phyloP scores from a whole-genome alignment of 2,888 invertebrate genomes.

The Kuschelorhynchus macadamiae region DNA sequence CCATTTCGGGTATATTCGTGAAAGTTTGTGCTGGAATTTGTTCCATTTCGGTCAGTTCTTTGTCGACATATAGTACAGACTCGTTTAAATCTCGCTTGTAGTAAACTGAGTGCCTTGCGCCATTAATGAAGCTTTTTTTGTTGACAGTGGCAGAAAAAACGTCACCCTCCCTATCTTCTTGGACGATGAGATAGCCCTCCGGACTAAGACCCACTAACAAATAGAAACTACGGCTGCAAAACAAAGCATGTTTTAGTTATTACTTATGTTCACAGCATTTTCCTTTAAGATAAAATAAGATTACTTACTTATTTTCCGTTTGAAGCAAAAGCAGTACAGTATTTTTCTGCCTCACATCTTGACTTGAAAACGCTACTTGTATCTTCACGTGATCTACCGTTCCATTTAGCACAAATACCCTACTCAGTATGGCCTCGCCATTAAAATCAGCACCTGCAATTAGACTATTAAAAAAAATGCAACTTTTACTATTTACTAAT shows the following conservation, averaged over 20 bases:
- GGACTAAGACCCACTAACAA: slow-evolving; percentile 85
- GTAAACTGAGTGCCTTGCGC: slow-evolving; percentile 83
- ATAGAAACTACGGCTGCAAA: slow-evolving; percentile 83
- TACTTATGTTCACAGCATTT: too few relatives aligned
- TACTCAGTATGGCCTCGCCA: slow-evolving; percentile 86
- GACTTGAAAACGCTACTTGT: slow-evolving; percentile 89
- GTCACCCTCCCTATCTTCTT: slow-evolving; percentile 87
- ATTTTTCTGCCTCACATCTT: slow-evolving; percentile 83
- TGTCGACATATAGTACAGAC: slow-evolving; percentile 81
- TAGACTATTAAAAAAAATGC: too few relatives aligned
- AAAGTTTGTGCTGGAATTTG: slow-evolving; percentile 79
- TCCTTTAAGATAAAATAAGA: too few relatives aligned
- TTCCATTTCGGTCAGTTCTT: slow-evolving; percentile 79
- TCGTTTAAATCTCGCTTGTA: slow-evolving; percentile 80
- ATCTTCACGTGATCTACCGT: slow-evolving; percentile 85
- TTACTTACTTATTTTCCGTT: slow-evolving; percentile 84
- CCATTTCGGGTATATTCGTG: slow-evolving; percentile 77
- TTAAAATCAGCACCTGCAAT: slow-evolving; percentile 80
- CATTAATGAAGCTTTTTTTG: slow-evolving; percentile 86
- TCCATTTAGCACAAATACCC: slow-evolving; percentile 81
- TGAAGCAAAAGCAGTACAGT: slow-evolving; percentile 85
- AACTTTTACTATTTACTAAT: too few relatives aligned
- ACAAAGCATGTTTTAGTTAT: background rate
- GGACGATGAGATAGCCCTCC: slow-evolving; percentile 87
- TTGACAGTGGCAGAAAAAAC: slow-evolving; percentile 81